phyloP scores from a whole-genome alignment of 37 sponge, comb jelly and placozoan genomes.

The Halisarca cf. caerulea region DNA sequence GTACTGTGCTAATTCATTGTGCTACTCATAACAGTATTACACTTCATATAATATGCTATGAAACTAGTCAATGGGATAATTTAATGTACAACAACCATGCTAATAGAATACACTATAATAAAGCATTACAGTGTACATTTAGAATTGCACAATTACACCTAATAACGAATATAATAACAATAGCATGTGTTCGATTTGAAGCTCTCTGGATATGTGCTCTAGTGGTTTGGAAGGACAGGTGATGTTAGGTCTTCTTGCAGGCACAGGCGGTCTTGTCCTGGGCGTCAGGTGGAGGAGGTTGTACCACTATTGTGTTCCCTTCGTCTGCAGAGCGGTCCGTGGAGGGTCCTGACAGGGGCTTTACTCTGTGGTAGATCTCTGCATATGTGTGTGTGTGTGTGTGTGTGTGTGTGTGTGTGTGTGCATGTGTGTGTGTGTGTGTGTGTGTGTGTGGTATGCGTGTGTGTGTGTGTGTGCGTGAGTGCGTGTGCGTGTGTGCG shows the following conservation, averaged over 20 bases:
- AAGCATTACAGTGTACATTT: not conserved
- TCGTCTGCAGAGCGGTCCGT: not conserved
- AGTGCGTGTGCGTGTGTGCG: not conserved
- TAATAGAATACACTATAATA: not conserved
- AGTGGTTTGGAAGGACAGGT: no score
- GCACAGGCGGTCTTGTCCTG: not conserved
- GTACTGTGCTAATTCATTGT: no score
- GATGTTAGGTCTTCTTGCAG: conserved; percentile 7
- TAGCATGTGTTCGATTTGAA: no score
- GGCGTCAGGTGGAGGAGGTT: conserved; percentile 14
- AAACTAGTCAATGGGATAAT: no score
- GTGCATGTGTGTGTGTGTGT: not conserved
- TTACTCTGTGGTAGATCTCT: conserved; percentile 93
- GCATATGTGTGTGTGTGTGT: not conserved
- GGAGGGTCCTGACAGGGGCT: conserved; percentile 36
- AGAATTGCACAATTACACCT: not conserved
- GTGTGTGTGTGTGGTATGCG: not conserved
- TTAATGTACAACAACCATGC: no score
- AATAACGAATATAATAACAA: not conserved
- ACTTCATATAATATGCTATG: no score
- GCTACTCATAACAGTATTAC: no score
- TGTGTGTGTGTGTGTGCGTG: not conserved
- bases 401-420: no score
- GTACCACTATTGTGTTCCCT: conserved; percentile 18
- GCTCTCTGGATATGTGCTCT: no score